These are phyloP conservation scores for Penelope pileata DNA, from an alignment of 2,113 vertebrate species.

Conservation along the genomic window DNA sequence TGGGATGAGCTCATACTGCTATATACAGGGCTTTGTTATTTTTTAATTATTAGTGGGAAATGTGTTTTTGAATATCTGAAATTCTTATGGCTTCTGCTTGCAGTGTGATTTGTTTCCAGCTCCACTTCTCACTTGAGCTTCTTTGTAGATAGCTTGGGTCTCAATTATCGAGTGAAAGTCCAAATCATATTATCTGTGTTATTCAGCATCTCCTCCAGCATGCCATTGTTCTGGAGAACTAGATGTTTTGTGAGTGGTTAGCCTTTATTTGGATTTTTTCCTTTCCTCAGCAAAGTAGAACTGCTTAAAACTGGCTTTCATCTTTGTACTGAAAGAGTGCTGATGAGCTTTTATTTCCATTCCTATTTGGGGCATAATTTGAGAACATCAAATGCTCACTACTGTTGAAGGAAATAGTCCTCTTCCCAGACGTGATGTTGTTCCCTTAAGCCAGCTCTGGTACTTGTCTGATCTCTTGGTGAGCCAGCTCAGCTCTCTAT, in stretches of 20 bases:
- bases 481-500: not conserved
- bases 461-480: not conserved
- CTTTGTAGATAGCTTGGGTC: not conserved
- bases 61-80: not conserved
- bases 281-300: not conserved
- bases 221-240: not conserved
- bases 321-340: not conserved
- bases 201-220: not conserved
- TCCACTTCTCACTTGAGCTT: not conserved
- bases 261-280: not conserved
- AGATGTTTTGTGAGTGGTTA: not conserved
- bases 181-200: not conserved
- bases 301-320: not conserved
- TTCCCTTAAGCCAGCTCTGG: not conserved
- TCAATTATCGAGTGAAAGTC: not conserved
- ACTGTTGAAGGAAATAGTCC: not conserved
- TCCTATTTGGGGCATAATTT: not conserved
- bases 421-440: not conserved
- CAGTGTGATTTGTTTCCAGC: not conserved
- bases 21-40: not conserved
- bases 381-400: not conserved
- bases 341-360: not conserved
- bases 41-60: not conserved
- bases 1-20: not conserved
- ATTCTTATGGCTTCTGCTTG: not conserved